Base-by-base conservation (phyloP, 2,888 invertebrate species). In the Lasioglossum villosulum region DNA sequence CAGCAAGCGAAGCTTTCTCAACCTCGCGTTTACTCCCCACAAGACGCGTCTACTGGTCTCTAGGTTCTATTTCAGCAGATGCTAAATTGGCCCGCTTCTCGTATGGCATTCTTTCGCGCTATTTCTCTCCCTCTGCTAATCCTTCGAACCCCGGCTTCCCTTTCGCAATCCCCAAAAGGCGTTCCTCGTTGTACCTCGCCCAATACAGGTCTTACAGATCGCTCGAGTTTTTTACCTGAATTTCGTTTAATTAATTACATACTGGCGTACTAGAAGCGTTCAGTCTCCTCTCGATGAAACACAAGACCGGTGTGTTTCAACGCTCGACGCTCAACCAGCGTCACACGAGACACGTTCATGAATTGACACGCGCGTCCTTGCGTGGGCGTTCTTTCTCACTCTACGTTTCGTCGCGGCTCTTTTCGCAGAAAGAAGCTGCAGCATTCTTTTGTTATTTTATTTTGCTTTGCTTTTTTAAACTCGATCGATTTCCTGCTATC, bases 241-340 rank as follows among this genome's bases (percentile, higher is more conserved):
- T 84, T 86, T 78, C 42, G 30, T 70, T 87, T 81, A 81, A 82
- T 89, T 87, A 91, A 75, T 90, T 82, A 90, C 78, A 87, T 89
- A 87, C 82, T 86, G 87, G 82, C 89, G 86, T 88, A 23, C 90
- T 88, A 91, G 84, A 91, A 92, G 91, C 92, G 87, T 89, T 91
- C 90, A 90, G 91, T 91, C 92, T 90, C 89, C 88, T 89, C 82
- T 89, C 82, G 84, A 88, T 90, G 87, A 90, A 92, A 90, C 87
- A 88, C 76, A 66, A 42, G 27, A 42, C 80, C 39, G 27, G 72
- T 78, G 48, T 48, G 42, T 48, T 82, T 72, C 74, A 59, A 42
- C 56, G 75, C 37, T 42, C 39, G 83, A 76, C 74, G 74, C 59
- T 73, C 30, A 3, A 23, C 42, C 42, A 42, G 74, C 77, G 73